A percentile compares a stretch with the other conserved stretches of the same genome.
Evolutionary conservation across 2,113 vertebrate genomes (phyloP).

Genomic region (Tragelaphus strepsiceros): DNA sequence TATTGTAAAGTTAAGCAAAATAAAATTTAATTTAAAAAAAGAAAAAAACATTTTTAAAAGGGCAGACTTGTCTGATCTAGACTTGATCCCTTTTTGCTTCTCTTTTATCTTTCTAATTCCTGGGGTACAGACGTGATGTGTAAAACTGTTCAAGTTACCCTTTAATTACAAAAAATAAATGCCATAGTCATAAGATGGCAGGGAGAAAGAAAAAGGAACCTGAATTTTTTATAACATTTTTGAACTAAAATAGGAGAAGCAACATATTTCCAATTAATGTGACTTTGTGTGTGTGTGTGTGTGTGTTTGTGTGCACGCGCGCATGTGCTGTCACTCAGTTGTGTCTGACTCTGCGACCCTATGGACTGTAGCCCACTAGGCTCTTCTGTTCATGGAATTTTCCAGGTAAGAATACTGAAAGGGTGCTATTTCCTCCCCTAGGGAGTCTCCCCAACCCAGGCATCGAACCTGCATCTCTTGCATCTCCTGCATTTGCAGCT

Average conservation of each 20-base stretch:
- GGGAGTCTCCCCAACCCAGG: neutral
- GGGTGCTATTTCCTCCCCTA: neutral
- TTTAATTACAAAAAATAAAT: neutral
- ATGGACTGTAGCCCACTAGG: neutral
- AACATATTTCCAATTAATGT: neutral
- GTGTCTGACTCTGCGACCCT: neutral
- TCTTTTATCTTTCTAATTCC: neutral
- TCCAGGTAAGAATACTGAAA: neutral
- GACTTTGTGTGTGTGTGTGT: neutral
- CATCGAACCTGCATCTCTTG: neutral
- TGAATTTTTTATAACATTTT: neutral
- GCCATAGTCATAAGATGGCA: neutral
- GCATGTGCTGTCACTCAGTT: neutral
- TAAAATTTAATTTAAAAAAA: neutral
- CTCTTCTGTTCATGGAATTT: neutral
- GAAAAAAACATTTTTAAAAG: neutral
- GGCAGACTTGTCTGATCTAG: neutral
- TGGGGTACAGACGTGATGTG: neutral
- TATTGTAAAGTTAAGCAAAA: too few relatives aligned
- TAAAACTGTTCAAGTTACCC: neutral
- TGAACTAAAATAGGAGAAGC: neutral
- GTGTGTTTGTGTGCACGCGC: accelerated
- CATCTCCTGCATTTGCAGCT: neutral
- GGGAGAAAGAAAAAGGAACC: neutral
- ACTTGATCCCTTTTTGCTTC: neutral